Evolutionary conservation across 2,888 invertebrate species (phyloP), one percentile per base, ranked within the genome.

Genomic region (Bellardia bayeri): DNA sequence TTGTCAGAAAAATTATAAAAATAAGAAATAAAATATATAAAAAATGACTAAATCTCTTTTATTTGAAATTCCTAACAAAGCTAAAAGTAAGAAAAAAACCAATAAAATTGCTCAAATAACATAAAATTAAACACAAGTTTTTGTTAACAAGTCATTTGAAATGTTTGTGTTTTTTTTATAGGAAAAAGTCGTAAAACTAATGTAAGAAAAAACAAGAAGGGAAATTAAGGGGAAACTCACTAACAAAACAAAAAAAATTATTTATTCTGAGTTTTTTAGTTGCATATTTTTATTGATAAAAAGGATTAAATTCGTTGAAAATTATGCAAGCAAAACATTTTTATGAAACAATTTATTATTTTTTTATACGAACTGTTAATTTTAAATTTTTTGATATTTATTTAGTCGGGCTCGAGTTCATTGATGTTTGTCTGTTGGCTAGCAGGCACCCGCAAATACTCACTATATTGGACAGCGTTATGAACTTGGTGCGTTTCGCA

Each of bases 31-130:
- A 42, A 58, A 49, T 72, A 61, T 40, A 75, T 9, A 69, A 76
- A 76, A 54, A 69, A 51, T 23, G 8, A 61, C 61, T 51, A 75
- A 61, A 75, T 61, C 68, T 76, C 63, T 16, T 76, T 76, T 63
- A 40, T 76, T 49, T 54, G 5, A 61, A 16, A 74, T 79, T 58
- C 16, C 5, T 45, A 71, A 54, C 14, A 64, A 16, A 23, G 58
- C 30, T 23, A 37, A n/a, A 37, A 30, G 13, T 51, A 6, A 13
- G 16, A 61, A 8, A 61, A 69, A 40, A 64, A 16, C 14, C 68
- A n/a, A 68, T 61, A 68, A 82, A 82, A 82, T 42, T 76, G 16
- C 40, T 51, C 37, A 23, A 63, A 42, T 75, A 51, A 58, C 5
- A 51, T 68, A 13, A 74, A 75, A 75, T 75, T 49, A 68, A 42